Evolutionary conservation across 2,113 vertebrate species (phyloP).

Genomic region (Lynx canadensis): DNA sequence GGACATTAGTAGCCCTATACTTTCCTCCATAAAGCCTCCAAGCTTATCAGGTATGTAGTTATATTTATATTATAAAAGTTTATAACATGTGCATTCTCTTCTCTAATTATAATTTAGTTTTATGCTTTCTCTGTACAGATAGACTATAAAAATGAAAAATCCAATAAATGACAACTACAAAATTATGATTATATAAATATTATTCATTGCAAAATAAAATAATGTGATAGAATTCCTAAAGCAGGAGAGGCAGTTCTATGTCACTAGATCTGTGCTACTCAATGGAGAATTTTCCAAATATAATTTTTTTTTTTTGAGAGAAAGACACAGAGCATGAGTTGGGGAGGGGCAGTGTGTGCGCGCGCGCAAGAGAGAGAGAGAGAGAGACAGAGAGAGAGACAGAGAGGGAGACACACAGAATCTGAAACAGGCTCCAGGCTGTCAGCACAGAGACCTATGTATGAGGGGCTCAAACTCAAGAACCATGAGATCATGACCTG

Average conservation of each 20-base stretch:
- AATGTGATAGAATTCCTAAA: not conserved
- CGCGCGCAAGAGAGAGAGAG: too few species aligned
- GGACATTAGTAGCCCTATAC: not conserved
- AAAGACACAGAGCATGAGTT: too few species aligned
- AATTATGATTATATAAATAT: not conserved
- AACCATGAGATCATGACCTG: too few species aligned
- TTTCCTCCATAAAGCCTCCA: not conserved
- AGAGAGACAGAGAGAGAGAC: too few species aligned
- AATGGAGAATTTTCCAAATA: not conserved
- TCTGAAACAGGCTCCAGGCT: too few species aligned
- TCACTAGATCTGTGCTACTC: not conserved
- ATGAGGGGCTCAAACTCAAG: too few species aligned
- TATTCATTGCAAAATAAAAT: not conserved
- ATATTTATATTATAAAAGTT: not conserved
- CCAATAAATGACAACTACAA: not conserved
- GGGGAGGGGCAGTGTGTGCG: too few species aligned
- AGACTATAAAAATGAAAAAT: constrained; percentile 12
- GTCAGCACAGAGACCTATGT: too few species aligned
- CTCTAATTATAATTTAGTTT: constrained; percentile 24
- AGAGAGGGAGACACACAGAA: too few species aligned
- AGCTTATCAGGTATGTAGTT: not conserved
- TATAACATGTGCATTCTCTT: not conserved
- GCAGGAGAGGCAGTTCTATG: not conserved
- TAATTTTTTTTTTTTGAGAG: not conserved
- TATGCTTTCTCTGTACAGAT: not conserved